Evolutionary conservation across 2,797 vertebrate species (phyloP).

Genomic region (Rhinogobio ventralis): DNA sequence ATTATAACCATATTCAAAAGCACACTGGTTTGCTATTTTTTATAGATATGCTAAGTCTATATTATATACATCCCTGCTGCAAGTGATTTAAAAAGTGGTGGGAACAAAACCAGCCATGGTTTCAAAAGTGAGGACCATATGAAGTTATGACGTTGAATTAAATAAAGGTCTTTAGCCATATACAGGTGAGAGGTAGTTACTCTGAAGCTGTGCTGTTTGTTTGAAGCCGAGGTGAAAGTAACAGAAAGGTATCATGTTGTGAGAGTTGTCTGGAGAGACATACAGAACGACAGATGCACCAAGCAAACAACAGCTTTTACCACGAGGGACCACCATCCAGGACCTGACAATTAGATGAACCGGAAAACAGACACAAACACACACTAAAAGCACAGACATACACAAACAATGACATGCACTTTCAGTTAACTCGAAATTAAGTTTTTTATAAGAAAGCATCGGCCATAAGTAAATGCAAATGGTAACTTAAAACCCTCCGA

Average conservation of each 20-base stretch:
- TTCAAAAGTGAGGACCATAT: neutral
- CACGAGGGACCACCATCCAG: constrained; percentile 51
- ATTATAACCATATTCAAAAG: neutral
- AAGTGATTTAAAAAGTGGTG: neutral
- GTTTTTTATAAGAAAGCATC: neutral
- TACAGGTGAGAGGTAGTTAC: neutral
- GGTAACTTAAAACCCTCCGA: constrained; percentile 5
- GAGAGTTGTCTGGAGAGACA: constrained; percentile 56
- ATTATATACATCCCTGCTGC: neutral
- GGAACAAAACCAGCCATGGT: neutral
- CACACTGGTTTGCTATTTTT: neutral
- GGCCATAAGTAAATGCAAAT: neutral
- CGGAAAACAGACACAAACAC: constrained; percentile 43
- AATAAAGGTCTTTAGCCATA: neutral
- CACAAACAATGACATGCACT: neutral
- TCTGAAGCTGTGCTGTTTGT: constrained; percentile 38
- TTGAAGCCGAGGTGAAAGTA: constrained; percentile 27
- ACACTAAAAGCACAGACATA: constrained; percentile 14
- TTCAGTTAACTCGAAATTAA: neutral
- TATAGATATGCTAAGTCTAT: neutral
- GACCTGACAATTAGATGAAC: constrained; percentile 60
- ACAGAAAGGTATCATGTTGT: constrained; percentile 33
- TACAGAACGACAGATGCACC: constrained; percentile 62
- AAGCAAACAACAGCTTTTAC: constrained; percentile 64
- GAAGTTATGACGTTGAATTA: neutral